phyloP scores from a whole-genome alignment of 1,140 invertebrate genomes.

The Radopholus similis region DNA sequence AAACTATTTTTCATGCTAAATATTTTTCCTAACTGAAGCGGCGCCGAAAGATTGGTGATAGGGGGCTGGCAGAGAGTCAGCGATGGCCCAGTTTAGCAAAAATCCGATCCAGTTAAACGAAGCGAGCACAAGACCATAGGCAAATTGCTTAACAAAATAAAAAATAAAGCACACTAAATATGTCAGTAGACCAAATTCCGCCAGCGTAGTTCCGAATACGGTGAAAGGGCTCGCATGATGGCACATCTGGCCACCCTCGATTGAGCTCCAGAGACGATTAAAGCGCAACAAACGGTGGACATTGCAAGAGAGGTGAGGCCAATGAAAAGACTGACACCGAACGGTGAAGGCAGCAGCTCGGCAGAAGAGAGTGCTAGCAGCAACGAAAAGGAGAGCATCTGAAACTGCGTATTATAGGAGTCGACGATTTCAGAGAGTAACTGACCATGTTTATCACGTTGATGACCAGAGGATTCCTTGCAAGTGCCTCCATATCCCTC shows the following conservation, averaged over 20 bases:
- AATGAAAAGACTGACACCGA: not conserved
- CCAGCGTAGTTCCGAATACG: not conserved
- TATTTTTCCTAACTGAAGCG: not conserved
- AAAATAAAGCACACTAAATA: not conserved
- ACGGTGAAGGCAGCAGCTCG: not conserved
- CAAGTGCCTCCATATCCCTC: not conserved
- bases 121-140: not conserved
- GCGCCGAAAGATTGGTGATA: not conserved
- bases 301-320: not conserved
- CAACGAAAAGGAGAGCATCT: not conserved
- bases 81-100: not conserved
- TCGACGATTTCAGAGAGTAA: not conserved
- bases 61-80: not conserved
- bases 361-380: not conserved
- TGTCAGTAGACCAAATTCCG: not conserved
- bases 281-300: not conserved
- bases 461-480: not conserved
- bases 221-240: not conserved
- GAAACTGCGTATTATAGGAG: not conserved
- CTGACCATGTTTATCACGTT: conserved; percentile 6
- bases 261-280: not conserved
- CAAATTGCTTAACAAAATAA: not conserved
- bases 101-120: not conserved
- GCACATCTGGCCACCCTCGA: not conserved
- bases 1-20: not conserved